phyloP scores from a whole-genome alignment of 2,113 vertebrate genomes.

The Festucalex cinctus region DNA sequence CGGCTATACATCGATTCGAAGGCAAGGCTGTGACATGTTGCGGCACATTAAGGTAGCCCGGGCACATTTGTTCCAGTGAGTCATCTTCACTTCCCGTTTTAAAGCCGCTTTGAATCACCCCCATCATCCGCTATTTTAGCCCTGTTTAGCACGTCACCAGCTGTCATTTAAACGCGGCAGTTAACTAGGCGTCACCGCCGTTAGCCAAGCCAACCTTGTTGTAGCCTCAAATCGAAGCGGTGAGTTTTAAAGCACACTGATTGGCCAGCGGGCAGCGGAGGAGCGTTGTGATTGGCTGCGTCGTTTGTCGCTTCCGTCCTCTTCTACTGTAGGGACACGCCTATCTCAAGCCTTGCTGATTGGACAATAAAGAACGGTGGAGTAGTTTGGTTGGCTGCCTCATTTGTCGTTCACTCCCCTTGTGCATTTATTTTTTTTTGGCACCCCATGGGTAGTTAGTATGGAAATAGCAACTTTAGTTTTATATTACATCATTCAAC shows the following conservation, averaged over 20 bases:
- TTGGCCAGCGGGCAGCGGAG: not conserved
- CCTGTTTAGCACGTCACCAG: not conserved
- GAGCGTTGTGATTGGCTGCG: not conserved
- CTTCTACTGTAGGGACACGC: not conserved
- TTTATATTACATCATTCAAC: too few relatives aligned
- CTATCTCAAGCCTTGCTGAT: conserved; percentile 22
- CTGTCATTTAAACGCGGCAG: not conserved
- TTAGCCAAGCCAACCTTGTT: not conserved
- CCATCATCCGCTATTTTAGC: conserved; percentile 6
- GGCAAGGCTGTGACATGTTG: not conserved
- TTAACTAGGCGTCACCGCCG: not conserved
- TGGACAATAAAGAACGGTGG: conserved; percentile 6
- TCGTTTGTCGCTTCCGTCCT: not conserved
- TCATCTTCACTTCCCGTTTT: not conserved
- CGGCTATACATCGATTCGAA: not conserved
- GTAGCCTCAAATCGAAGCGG: not conserved
- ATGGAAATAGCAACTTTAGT: not conserved
- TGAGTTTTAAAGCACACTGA: conserved; percentile 8
- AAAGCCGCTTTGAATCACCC: not conserved
- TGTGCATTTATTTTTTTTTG: not conserved
- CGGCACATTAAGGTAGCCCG: not conserved
- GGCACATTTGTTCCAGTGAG: not conserved
- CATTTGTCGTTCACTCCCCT: conserved; percentile 10
- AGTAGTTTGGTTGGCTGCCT: conserved; percentile 29
- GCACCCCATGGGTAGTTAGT: not conserved